phyloP scores from a whole-genome alignment of 2,888 invertebrate genomes.

The Philaethria dido region DNA sequence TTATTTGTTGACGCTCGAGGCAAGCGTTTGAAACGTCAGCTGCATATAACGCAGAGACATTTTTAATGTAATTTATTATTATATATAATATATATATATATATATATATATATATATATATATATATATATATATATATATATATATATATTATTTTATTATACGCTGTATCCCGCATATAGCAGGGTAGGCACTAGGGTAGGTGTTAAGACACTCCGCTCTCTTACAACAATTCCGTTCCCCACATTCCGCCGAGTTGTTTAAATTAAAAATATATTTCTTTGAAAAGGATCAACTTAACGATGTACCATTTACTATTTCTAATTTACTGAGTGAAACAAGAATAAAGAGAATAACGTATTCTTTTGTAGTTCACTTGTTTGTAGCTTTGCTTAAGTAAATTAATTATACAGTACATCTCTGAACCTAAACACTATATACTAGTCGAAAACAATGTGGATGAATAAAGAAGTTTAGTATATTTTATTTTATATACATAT shows the following conservation, averaged over 20 bases:
- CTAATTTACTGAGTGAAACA: constrained; percentile 10
- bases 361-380: constrained; percentile 3
- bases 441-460: background rate
- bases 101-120: too few species aligned
- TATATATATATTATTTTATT: too few species aligned
- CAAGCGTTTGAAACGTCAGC: constrained; percentile 10
- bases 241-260: too few species aligned
- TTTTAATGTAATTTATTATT: background rate
- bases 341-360: background rate
- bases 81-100: too few species aligned
- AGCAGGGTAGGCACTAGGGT: too few species aligned
- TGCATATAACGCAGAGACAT: background rate
- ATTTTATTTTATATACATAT: too few species aligned
- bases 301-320: background rate
- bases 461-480: background rate
- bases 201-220: too few species aligned
- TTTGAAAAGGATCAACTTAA: background rate
- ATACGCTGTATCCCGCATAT: too few species aligned
- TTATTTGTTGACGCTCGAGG: constrained; percentile 11
- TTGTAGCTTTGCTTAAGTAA: background rate
- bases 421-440: background rate
- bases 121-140: too few species aligned
- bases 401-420: background rate
- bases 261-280: background rate
- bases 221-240: too few species aligned